These are phyloP conservation scores for Gallinago media DNA, from an alignment of 2,113 vertebrate species.

Conservation along the genomic window DNA sequence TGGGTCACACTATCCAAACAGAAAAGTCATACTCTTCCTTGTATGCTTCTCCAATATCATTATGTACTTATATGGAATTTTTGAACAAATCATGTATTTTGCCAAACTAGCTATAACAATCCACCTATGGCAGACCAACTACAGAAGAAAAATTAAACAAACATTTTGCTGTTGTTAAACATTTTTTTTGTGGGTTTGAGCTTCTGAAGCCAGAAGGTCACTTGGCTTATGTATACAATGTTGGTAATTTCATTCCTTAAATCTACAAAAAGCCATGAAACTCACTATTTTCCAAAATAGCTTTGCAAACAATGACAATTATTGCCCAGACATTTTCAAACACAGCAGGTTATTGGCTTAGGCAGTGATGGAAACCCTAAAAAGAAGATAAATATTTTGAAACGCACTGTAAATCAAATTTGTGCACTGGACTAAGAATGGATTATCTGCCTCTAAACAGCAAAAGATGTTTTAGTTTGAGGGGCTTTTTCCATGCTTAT, in stretches of 20 bases:
- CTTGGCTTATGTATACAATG: constrained; percentile 76
- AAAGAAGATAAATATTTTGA: constrained; percentile 83
- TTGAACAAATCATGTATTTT: constrained; percentile 77
- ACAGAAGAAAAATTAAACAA: constrained; percentile 77
- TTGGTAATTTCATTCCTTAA: constrained; percentile 78
- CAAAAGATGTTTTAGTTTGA: constrained; percentile 69
- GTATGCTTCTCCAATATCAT: constrained; percentile 63
- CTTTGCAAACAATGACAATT: constrained; percentile 78
- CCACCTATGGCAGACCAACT: constrained; percentile 76
- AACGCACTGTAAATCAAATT: constrained; percentile 77
- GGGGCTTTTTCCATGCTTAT: constrained; percentile 2
- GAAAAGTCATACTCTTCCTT: constrained; percentile 37
- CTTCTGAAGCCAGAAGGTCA: constrained; percentile 80
- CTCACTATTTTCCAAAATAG: constrained; percentile 74
- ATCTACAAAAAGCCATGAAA: constrained; percentile 67
- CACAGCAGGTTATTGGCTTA: constrained; percentile 80
- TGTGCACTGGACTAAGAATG: constrained; percentile 62
- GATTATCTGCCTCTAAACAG: constrained; percentile 65
- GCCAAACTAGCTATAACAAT: constrained; percentile 74
- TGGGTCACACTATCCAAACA: constrained; percentile 21
- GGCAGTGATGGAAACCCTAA: constrained; percentile 75
- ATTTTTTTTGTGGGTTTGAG: constrained; percentile 52
- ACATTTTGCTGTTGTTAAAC: constrained; percentile 72
- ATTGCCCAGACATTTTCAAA: constrained; percentile 81
- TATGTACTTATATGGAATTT: constrained; percentile 83